phyloP scores from a whole-genome alignment of 2,797 vertebrate species.

The Dipus sagitta region DNA sequence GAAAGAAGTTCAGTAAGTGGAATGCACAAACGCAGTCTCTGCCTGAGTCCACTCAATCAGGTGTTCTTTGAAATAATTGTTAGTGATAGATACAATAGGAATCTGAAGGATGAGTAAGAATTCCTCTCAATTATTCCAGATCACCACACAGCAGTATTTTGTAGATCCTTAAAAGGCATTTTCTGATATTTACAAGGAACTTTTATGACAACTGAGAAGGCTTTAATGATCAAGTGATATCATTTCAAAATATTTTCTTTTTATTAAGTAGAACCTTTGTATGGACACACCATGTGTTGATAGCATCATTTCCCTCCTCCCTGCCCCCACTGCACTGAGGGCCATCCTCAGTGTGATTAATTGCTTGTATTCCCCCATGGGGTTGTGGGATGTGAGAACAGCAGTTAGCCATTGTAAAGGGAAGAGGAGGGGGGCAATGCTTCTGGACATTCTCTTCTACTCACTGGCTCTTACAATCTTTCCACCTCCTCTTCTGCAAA shows the following conservation, averaged over 20 bases:
- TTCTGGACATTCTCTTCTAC: no score
- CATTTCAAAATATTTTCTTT: conserved; percentile 31
- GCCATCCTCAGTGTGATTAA: no score
- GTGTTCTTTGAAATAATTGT: conserved; percentile 71
- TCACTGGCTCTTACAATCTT: no score
- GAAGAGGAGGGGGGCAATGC: no score
- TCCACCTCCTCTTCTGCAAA: no score
- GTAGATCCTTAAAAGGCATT: neutral
- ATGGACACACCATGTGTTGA: neutral
- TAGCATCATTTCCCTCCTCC: no score
- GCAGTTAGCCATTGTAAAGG: no score
- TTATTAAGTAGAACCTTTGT: no score
- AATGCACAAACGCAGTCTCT: conserved; percentile 59
- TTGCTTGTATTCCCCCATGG: no score
- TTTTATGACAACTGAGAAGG: conserved; percentile 36
- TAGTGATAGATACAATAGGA: conserved; percentile 42
- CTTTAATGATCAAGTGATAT: neutral
- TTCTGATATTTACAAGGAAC: conserved; percentile 43
- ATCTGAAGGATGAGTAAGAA: conserved; percentile 26
- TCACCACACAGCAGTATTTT: conserved; percentile 10
- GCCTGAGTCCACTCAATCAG: conserved; percentile 76
- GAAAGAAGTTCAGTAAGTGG: conserved; percentile 77
- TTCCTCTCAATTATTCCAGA: conserved; percentile 42
- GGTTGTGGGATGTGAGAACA: no score
- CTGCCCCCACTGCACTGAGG: no score